Evolutionary conservation across 2,888 invertebrate genomes (phyloP).

Genomic region (Eupithecia tripunctaria): DNA sequence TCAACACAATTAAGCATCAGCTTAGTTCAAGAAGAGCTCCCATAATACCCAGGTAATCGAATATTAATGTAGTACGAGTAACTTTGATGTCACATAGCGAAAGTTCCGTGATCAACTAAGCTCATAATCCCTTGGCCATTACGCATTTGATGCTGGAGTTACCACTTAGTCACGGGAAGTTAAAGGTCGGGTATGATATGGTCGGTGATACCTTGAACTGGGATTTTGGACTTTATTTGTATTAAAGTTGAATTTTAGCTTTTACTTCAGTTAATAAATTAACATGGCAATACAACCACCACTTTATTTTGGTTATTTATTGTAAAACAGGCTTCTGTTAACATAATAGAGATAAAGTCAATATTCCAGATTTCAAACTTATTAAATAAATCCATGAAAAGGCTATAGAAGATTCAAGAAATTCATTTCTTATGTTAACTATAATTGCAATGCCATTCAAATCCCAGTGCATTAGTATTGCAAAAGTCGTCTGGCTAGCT

Average conservation of each 20-base stretch:
- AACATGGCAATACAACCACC: no score
- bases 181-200: slow-evolving; percentile 2
- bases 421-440: no score
- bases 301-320: no score
- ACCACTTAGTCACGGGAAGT: background rate
- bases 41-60: slow-evolving; percentile 14
- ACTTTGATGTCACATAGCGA: background rate
- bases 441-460: no score
- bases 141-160: slow-evolving; percentile 7
- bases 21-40: background rate
- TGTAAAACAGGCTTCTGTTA: no score
- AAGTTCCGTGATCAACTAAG: slow-evolving; percentile 14
- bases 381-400: no score
- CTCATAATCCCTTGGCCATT: slow-evolving; percentile 13
- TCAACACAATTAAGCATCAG: slow-evolving; percentile 1
- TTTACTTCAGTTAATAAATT: background rate
- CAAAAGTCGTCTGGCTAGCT: no score
- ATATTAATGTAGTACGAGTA: slow-evolving; percentile 6
- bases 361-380: no score
- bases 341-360: no score
- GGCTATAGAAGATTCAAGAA: no score
- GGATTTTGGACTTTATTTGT: background rate
- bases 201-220: background rate
- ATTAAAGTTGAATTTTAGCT: background rate
- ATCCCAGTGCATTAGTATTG: no score